These are phyloP conservation scores for Rhodeus uyekii DNA, from an alignment of 2,797 vertebrate genomes.

Conservation along the genomic window DNA sequence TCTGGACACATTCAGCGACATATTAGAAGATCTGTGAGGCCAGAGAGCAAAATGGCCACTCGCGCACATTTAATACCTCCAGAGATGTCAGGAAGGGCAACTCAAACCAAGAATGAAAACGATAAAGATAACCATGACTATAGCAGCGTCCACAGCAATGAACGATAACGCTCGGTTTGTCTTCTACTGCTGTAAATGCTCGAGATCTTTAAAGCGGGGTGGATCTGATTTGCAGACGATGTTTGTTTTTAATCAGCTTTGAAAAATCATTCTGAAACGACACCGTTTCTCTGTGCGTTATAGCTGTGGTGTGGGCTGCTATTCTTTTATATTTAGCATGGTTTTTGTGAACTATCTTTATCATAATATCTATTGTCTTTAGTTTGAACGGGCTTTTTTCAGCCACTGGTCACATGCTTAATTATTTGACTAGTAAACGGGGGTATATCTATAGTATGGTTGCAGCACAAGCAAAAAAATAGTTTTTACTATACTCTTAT, in stretches of 20 bases:
- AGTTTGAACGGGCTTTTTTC: no score
- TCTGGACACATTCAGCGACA: not conserved
- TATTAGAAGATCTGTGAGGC: slow-evolving; percentile 3
- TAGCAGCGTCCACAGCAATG: not conserved
- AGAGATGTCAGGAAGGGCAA: not conserved
- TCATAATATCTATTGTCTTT: no score
- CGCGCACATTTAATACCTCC: not conserved
- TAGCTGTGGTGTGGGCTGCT: no score
- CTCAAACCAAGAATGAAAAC: not conserved
- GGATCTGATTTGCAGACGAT: not conserved
- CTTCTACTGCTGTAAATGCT: not conserved
- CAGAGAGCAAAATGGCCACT: not conserved
- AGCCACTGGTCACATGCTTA: no score
- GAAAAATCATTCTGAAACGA: not conserved
- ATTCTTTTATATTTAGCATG: no score
- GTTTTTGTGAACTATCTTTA: no score
- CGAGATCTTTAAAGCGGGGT: not conserved
- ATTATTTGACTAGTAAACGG: no score
- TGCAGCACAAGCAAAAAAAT: no score
- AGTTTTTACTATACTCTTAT: no score
- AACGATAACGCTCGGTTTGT: not conserved
- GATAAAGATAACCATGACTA: not conserved
- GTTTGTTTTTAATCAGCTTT: not conserved
- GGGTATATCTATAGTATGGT: no score
- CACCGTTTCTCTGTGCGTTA: no score